phyloP scores from a whole-genome alignment of 2,888 invertebrate species.

The Girardia tigrina region DNA sequence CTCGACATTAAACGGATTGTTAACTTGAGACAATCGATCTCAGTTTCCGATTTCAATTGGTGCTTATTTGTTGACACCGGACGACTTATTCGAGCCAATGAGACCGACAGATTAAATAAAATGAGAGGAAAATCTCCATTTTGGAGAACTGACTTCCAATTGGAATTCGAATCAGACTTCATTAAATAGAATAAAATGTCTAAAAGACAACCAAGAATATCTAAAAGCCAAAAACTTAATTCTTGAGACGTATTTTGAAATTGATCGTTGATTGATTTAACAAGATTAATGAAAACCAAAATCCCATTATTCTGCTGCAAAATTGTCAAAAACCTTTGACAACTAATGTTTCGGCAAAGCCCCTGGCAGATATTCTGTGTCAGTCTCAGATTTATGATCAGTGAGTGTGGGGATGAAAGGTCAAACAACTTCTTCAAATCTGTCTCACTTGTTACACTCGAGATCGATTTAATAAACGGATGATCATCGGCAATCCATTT shows the following conservation, averaged over 20 bases:
- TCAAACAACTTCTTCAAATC: background rate
- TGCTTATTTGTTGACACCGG: background rate
- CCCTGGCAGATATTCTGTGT: slow-evolving; percentile 13
- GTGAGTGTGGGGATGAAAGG: background rate
- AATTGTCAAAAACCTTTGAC: background rate
- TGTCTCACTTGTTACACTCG: background rate
- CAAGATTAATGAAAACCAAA: background rate
- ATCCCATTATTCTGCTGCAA: background rate
- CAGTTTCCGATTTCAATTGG: background rate
- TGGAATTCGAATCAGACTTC: background rate
- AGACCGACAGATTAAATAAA: background rate
- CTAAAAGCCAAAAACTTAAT: background rate
- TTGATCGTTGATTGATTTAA: slow-evolving; percentile 1
- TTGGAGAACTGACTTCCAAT: background rate
- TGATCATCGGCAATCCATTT: slow-evolving; percentile 3
- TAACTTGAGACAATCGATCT: slow-evolving; percentile 6
- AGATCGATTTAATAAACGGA: background rate
- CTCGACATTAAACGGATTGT: background rate
- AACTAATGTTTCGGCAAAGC: background rate
- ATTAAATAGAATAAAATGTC: background rate
- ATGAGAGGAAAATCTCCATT: background rate
- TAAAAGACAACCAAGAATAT: background rate
- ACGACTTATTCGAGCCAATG: background rate
- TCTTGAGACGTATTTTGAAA: slow-evolving; percentile 23
- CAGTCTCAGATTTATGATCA: slow-evolving; percentile 2